Evolutionary conservation across 2,113 vertebrate genomes (phyloP).

Genomic region (Butorides virescens): DNA sequence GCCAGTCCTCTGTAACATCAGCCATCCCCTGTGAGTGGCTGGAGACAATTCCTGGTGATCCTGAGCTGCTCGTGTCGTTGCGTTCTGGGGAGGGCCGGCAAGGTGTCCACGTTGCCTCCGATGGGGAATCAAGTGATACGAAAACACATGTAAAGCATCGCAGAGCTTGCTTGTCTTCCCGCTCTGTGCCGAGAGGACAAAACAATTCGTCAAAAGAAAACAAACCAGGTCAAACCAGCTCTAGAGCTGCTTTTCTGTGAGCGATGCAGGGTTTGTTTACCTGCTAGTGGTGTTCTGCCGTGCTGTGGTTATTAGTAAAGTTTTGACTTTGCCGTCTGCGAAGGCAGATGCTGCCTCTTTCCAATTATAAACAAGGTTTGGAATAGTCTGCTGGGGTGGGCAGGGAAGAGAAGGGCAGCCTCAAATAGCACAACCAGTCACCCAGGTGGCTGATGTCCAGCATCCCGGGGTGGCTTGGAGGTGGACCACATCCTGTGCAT

Average conservation of each 20-base stretch:
- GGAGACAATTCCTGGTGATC: background rate
- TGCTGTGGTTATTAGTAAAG: constrained; percentile 24
- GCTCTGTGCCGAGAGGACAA: background rate
- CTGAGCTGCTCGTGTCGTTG: background rate
- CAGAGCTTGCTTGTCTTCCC: background rate
- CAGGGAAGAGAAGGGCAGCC: constrained; percentile 24
- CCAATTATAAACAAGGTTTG: background rate
- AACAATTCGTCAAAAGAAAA: background rate
- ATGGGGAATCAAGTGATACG: background rate
- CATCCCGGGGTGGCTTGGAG: background rate
- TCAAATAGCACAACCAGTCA: constrained; percentile 23
- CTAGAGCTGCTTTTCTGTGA: background rate
- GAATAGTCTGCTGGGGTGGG: constrained; percentile 13
- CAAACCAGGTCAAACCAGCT: background rate
- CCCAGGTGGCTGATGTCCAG: background rate
- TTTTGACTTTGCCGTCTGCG: constrained; percentile 20
- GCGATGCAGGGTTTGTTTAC: background rate
- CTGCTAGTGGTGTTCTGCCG: background rate
- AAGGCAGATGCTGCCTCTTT: constrained; percentile 17
- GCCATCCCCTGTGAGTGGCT: background rate
- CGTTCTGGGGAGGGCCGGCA: background rate
- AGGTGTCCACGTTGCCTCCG: accelerated
- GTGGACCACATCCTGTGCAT: background rate
- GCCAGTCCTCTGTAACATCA: background rate
- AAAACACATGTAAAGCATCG: background rate